Evolutionary conservation across 2,797 vertebrate species (phyloP).

Genomic region (Tokudaia muenninki): DNA sequence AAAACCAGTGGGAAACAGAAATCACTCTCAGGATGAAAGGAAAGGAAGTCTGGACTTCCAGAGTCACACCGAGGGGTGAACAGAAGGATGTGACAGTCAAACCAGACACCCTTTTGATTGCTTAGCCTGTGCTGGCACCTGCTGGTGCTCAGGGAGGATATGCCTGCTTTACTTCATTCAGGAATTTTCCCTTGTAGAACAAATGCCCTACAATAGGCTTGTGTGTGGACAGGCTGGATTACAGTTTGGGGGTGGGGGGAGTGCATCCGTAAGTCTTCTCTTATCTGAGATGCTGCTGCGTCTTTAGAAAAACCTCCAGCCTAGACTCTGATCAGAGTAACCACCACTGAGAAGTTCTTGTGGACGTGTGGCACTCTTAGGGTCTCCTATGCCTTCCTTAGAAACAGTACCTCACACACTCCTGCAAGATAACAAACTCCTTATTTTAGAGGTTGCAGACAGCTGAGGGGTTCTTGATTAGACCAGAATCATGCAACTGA

Average conservation of each 20-base stretch:
- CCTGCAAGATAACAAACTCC: not conserved
- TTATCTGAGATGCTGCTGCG: not conserved
- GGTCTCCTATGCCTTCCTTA: not conserved
- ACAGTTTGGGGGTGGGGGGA: no score
- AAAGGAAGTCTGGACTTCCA: conserved; percentile 60
- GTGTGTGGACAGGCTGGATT: not conserved
- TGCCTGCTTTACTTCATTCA: not conserved
- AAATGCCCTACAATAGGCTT: not conserved
- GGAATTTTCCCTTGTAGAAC: not conserved
- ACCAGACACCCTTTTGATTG: conserved; percentile 49
- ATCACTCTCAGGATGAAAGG: conserved; percentile 52
- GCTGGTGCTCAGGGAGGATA: conserved; percentile 49
- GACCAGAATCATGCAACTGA: not conserved
- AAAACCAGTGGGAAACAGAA: not conserved
- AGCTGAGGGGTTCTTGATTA: not conserved
- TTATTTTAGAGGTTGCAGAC: not conserved
- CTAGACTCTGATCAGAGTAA: not conserved
- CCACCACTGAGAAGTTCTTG: not conserved
- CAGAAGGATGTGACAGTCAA: conserved; percentile 5
- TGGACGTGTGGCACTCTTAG: not conserved
- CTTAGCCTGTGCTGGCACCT: conserved; percentile 80
- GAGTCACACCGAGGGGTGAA: conserved; percentile 57
- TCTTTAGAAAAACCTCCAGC: not conserved
- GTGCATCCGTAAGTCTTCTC: not conserved
- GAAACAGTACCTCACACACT: not conserved